phyloP scores from a whole-genome alignment of 2,113 vertebrate species.

The western clawed frog (Xenopus tropicalis) region UCB_Xtro_10.0 CM004447.2:141938001-141938500 shows the following conservation, averaged over 20 bases:
- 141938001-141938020: no score
- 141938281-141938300: background rate
- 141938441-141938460: background rate
- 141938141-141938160: no score
- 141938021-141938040: no score
- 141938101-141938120: no score
- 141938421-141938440: background rate
- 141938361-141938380: background rate
- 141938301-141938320: background rate
- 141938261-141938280: background rate
- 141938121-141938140: no score
- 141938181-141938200: no score
- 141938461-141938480: background rate
- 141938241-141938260: background rate
- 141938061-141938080: no score
- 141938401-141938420: background rate
- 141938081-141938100: no score
- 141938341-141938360: background rate
- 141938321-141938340: background rate
- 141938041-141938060: no score
- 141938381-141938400: background rate
- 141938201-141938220: background rate
- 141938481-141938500: background rate
- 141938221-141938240: background rate
- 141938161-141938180: no score